Evolutionary conservation across 1,140 invertebrate species (phyloP).

Genomic region (Himalopsyche phryganea): DNA sequence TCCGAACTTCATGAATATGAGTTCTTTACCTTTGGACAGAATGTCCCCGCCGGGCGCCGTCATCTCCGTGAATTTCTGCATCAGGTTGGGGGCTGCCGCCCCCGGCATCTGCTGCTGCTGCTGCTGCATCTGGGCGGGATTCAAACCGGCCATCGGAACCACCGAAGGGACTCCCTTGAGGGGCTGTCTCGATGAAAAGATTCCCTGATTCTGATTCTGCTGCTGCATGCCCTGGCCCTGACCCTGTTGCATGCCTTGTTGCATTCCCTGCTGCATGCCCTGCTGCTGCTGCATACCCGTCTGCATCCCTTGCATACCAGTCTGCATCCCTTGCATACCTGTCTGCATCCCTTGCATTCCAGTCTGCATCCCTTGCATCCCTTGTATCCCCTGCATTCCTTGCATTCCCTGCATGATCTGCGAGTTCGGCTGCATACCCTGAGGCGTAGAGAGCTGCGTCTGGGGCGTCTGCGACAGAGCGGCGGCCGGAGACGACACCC

Average conservation of each 20-base stretch:
- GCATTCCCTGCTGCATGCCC: conserved; percentile 15
- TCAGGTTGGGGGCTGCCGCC: conserved; percentile 63
- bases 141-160: conserved; percentile 46
- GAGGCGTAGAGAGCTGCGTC: conserved; percentile 17
- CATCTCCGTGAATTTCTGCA: conserved; percentile 80
- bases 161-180: conserved; percentile 57
- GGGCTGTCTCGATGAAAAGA: conserved; percentile 40
- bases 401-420: conserved; percentile 6
- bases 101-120: conserved; percentile 41
- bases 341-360: conserved; percentile 21
- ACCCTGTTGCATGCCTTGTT: conserved; percentile 6
- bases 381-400: conserved; percentile 1
- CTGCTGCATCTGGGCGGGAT: conserved; percentile 41
- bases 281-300: conserved; percentile 1
- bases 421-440: conserved; percentile 6
- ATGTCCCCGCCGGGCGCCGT: conserved; percentile 78
- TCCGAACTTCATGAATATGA: conserved; percentile 89
- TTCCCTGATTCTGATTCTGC: conserved; percentile 23
- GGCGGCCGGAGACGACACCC: conserved; percentile 8
- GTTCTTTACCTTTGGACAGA: conserved; percentile 84
- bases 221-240: conserved; percentile 27
- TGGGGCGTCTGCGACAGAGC: conserved; percentile 40
- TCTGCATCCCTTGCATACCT: conserved; percentile 10
- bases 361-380: conserved; percentile 11
- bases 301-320: conserved; percentile 11